These are phyloP conservation scores for Sebastes trivittatus DNA, from an alignment of 2,797 vertebrate genomes.

Conservation along the genomic window DNA sequence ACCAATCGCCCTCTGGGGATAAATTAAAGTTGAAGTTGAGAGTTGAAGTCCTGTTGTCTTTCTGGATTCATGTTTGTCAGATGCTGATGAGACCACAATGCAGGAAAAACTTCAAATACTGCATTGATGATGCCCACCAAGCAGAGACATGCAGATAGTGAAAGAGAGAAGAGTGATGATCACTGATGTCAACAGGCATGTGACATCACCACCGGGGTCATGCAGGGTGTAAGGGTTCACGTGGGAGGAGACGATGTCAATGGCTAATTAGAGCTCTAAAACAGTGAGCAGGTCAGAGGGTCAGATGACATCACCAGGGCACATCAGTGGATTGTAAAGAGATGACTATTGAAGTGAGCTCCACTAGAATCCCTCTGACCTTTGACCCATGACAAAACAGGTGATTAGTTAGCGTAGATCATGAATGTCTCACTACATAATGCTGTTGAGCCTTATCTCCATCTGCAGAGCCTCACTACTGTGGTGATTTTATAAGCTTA, in stretches of 20 bases:
- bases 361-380: conserved; percentile 34
- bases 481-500: background rate
- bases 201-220: conserved; percentile 60
- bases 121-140: background rate
- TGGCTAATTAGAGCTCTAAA: conserved; percentile 74
- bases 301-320: conserved; percentile 69
- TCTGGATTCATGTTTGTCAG: background rate
- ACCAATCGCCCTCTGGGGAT: background rate
- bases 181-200: conserved; percentile 48
- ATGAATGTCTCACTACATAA: conserved; percentile 14
- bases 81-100: background rate
- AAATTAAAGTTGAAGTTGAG: background rate
- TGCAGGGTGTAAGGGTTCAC: conserved; percentile 53
- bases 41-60: background rate
- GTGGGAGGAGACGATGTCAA: conserved; percentile 69
- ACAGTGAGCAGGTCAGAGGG: conserved; percentile 61
- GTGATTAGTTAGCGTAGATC: conserved; percentile 51
- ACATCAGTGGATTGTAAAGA: conserved; percentile 49
- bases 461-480: background rate
- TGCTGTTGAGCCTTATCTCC: background rate
- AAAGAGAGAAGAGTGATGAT: conserved; percentile 23
- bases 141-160: conserved; percentile 6
- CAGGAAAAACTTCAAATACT: background rate
- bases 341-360: conserved; percentile 29
- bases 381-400: conserved; percentile 56